A percentile compares a stretch with the other conserved stretches of the same genome.
These are phyloP conservation scores for Andrena dorsata DNA, from an alignment of 2,888 invertebrate species.

Conservation along the genomic window DNA sequence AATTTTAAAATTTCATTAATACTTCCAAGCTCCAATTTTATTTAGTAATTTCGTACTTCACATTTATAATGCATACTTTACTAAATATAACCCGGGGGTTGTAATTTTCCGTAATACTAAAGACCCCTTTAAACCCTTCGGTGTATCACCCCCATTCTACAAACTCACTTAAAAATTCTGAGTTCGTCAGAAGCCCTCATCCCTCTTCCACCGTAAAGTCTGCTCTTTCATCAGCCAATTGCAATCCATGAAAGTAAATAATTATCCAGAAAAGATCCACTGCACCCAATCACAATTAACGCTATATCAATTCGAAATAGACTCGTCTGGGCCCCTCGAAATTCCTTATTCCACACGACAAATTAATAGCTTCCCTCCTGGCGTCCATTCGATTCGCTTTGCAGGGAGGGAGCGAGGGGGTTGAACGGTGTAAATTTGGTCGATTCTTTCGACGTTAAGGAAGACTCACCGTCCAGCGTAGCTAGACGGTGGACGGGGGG, in stretches of 20 bases:
- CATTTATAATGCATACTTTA: no score
- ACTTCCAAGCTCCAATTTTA: no score
- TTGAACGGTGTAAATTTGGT: slow-evolving; percentile 61
- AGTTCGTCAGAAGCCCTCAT: no score
- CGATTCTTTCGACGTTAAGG: slow-evolving; percentile 53
- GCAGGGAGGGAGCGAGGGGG: neutral
- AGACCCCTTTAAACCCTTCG: no score
- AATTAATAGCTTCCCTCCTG: slow-evolving; percentile 21
- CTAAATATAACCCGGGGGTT: no score
- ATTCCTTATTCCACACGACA: neutral
- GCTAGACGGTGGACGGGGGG: neutral
- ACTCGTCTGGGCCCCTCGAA: neutral
- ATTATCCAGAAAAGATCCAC: neutral
- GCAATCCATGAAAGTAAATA: neutral
- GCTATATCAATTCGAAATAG: slow-evolving; percentile 6
- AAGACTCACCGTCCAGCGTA: slow-evolving; percentile 44
- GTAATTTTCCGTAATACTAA: no score
- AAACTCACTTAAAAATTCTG: no score
- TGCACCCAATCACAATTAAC: neutral
- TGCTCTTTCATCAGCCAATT: no score
- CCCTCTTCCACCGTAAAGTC: no score
- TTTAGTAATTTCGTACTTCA: no score
- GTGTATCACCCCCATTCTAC: no score
- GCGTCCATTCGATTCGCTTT: slow-evolving; percentile 16
- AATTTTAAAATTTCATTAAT: no score